Base-by-base conservation (phyloP, 2,888 invertebrate species). In the Tenodera sinensis region DNA sequence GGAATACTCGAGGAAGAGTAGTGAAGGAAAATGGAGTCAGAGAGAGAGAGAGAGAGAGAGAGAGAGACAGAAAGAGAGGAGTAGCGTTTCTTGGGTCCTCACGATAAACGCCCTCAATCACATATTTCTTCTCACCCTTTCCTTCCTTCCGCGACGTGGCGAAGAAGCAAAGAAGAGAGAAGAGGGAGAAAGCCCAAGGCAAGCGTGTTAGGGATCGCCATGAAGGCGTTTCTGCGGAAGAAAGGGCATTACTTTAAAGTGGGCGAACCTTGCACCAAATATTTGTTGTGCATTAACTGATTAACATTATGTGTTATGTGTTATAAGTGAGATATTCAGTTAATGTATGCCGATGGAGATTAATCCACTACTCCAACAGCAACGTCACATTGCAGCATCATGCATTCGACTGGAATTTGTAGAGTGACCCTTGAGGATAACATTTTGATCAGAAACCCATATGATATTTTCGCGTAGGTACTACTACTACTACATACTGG, bases 1-100 rank as follows among this genome's bases (percentile, higher is more conserved):
- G 89, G 90, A 88, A 71, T 84, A 84, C 84, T 71, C 54, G 84
- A 84, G 42, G 47, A 42, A n/a, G 85, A 27, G 20, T 6, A 85
- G 54, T 25, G 84, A 27, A 28, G 47, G 47, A 20, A 47, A n/a
- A 20, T 34, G 82, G 34, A 28, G 82, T 88, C n/a, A 1, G 83
- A 28, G 42, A 71, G 25, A 71, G 20, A 71, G 54, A 71, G 6
- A 30, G 30, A 30, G 3, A 30, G 30, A 30, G 3, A 30, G 30
- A 30, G 30, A 30, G 30, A 30, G 30, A 30, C 3, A 4, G 30
- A 4, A 4, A 30, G 2, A 4, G 30, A 4, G 30, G 54, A 71
- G 54, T 1, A 25, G 20, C 27, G 27, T 28, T 28, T n/a, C 28
- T 85, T 34, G 27, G 47, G 83, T 54, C 20, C 47, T 14, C 82